Base-by-base conservation (phyloP, 2,797 vertebrate genomes). In the Erethizon dorsatum region DNA sequence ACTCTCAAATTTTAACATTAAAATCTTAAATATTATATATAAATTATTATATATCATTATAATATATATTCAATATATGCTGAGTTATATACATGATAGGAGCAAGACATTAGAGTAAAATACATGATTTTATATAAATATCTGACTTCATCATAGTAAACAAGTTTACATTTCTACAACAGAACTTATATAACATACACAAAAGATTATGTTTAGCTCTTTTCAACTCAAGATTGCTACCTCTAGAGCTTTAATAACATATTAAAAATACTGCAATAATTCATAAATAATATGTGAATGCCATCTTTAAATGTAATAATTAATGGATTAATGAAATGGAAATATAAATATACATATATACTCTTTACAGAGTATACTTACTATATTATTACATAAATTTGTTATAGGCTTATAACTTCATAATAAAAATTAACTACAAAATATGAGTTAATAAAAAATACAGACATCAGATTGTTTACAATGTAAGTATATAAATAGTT, bases 61-160 rank as follows among this genome's bases (percentile, higher is more conserved):
- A 83, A 69, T 41, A 52, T 17, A 26, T 11, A 59, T 37, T 83
- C 22, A 56, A 4, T n/a, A 28, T n/a, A n/a, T 71, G 3, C 24
- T 52, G 28, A 88, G 83, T 61, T 90, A 45, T 52, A 73, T 47
- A 69, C 9, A 82, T 31, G 6, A 73, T 37, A 20, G 14, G 83
- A 47, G 6, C 14, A 95, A 94, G 22, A 91, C 13, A 24, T 92
- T 61, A 83, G 5, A 86, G 41, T 63, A 71, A 80, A 84, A 50
- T 45, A 31, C 10, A 75, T 14, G 33, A 26, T 57, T 77, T 65
- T 31, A 65, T 31, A 14, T 45, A 45, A 47, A 52, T 61, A 54
- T 96, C 98, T 98, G 97, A 95, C 88, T 96, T 89, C 88, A 69
- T 61, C 92, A 69, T 93, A 95, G 87, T 92, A 75, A 93, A 52